Base-by-base conservation (phyloP, 2,888 invertebrate species). In the Adelphocoris suturalis region DNA sequence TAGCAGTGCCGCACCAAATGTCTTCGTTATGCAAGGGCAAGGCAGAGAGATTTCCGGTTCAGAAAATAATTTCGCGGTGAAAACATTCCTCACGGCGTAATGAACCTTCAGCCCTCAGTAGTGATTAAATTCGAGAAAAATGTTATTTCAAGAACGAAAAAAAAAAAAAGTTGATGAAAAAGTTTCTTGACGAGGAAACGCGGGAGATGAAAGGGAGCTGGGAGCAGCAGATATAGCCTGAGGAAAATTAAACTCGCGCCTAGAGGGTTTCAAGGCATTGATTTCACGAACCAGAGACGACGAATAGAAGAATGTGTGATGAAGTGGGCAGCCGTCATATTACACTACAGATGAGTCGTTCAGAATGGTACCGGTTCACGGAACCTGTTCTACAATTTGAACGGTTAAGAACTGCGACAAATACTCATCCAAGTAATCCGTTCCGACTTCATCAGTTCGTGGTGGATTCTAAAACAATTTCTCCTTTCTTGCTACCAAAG, bases 101-200 rank as follows among this genome's bases (percentile, higher is more conserved):
- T 61, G 61, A 19, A 61, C 19, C 9, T 52, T 61, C 61, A 19
- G 52, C 11, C 37, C 37, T 37, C 37, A 37, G 37, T 37, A 7
- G 37, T 61, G 61, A 61, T 61, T 61, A 61, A 61, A 61, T 19
- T n/a, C 61, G n/a, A 19, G n/a, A n/a, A 19, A 61, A 61, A 61
- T 3, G 61, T 7, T 16, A 19, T 0, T 61, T n/a, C 9, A 61
- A 37, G 37, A 37, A 37, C 37, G n/a, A n/a, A 61, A n/a, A 61
- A 9, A n/a, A n/a, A 61, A 61, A 61, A 61, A 61, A 16, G 61
- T 61, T 61, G n/a, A 61, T 61, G 61, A 61, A 61, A 61, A 61
- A 61, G 61, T 61, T 61, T 61, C 61, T 0, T 19, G 61, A 61
- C 61, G 61, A 61, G n/a, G 52, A 61, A 61, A 61, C 11, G n/a